phyloP scores from a whole-genome alignment of 2,888 invertebrate genomes.

The Euplexia lucipara region DNA sequence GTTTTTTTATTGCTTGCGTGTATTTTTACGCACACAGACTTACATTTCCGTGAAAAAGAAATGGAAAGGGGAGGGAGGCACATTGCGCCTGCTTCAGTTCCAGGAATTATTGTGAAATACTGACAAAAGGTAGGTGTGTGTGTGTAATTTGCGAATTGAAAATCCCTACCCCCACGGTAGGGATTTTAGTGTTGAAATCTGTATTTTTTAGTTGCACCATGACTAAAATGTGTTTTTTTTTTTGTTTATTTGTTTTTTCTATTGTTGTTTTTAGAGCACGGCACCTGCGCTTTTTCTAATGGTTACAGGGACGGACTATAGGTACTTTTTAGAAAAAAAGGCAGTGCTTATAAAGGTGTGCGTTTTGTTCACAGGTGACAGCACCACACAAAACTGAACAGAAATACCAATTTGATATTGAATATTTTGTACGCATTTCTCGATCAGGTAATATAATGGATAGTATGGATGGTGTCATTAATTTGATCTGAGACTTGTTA shows the following conservation, averaged over 20 bases:
- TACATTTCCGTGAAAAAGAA: neutral
- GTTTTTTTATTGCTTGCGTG: neutral
- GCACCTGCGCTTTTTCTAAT: no score
- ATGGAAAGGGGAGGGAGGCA: no score
- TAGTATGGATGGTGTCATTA: slow-evolving; percentile 16
- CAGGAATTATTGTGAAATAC: neutral
- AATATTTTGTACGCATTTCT: neutral
- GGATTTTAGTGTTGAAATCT: neutral
- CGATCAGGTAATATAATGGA: neutral
- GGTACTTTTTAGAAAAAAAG: neutral
- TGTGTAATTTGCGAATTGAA: no score
- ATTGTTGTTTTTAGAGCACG: no score
- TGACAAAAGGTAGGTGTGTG: neutral
- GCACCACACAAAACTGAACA: neutral
- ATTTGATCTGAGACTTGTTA: slow-evolving; percentile 10
- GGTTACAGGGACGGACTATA: neutral
- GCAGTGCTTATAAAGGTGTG: neutral
- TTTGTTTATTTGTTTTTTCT: no score
- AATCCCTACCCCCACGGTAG: no score
- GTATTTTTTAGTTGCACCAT: neutral
- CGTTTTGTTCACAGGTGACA: neutral
- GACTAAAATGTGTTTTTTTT: neutral
- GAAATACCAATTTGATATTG: neutral
- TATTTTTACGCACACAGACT: neutral
- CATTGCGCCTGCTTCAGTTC: slow-evolving; percentile 9